Evolutionary conservation across 1,140 invertebrate species (phyloP).

Genomic region (Bombus consobrinus): DNA sequence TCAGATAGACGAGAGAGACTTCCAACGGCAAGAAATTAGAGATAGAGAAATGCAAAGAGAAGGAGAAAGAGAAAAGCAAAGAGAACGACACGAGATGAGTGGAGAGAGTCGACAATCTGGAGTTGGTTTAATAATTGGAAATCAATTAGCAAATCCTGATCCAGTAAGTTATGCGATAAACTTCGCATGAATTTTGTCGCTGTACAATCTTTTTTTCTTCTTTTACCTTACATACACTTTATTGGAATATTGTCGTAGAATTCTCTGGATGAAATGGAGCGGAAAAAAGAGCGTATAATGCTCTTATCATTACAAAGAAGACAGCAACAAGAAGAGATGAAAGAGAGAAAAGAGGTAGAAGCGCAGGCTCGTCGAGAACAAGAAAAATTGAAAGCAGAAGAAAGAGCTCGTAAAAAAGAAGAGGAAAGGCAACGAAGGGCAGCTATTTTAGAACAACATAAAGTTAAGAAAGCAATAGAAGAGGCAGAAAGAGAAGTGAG

Average conservation of each 20-base stretch:
- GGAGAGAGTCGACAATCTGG: slow-evolving; percentile 72
- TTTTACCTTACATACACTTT: background rate
- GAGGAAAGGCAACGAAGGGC: slow-evolving; percentile 94
- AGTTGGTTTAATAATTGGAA: slow-evolving; percentile 88
- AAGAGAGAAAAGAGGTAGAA: slow-evolving; percentile 93
- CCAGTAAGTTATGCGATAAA: slow-evolving; percentile 82
- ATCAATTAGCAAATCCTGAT: slow-evolving; percentile 86
- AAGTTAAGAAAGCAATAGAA: slow-evolving; percentile 96
- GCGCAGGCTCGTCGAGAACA: slow-evolving; percentile 89
- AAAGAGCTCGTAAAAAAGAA: slow-evolving; percentile 92
- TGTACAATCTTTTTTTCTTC: background rate
- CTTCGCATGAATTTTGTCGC: background rate
- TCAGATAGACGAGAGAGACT: slow-evolving; percentile 77
- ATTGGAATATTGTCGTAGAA: slow-evolving; percentile 83
- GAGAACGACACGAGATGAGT: slow-evolving; percentile 70
- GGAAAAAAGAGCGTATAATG: slow-evolving; percentile 94
- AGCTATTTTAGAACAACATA: slow-evolving; percentile 96
- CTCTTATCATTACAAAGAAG: slow-evolving; percentile 92
- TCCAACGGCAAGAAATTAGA: slow-evolving; percentile 75
- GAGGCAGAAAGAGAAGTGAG: slow-evolving; percentile 94
- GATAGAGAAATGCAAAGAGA: slow-evolving; percentile 77
- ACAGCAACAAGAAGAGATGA: slow-evolving; percentile 94
- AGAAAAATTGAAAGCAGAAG: slow-evolving; percentile 93
- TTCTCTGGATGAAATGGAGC: slow-evolving; percentile 93
- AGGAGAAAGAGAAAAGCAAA: slow-evolving; percentile 78